Base-by-base conservation (phyloP, 2,797 vertebrate species). In the Karalla daura region DNA sequence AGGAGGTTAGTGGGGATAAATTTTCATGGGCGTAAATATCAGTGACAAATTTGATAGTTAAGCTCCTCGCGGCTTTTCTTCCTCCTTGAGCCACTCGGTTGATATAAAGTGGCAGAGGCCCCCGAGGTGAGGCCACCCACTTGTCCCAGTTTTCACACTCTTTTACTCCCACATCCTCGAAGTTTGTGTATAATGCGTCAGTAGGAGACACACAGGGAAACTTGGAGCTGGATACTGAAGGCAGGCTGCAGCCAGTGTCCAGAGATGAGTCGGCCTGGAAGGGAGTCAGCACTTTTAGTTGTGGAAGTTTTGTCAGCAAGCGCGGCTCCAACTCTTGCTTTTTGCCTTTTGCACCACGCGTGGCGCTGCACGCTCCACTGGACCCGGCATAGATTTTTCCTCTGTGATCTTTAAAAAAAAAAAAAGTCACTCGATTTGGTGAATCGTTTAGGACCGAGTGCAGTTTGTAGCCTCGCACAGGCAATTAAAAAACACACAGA, bases 41-140 rank as follows among this genome's bases (percentile, higher is more conserved):
- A 67, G 1, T 8, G 7, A 24, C 18, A 33, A 23, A 49, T 62
- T 65, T 27, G 24, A 60, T 40, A 4, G 27, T 79, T 69, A 14
- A 59, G 43, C 39, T 46, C 68, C 39, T 49, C 59, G 15, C 24
- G 41, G 13, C 33, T 66, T 52, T 40, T 53, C 35, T 37, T 58
- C 79, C 63, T 69, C 63, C 39, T 33, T 28, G 21, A 81, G 40
- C 73, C 71, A 54, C 80, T 74, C 55, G 39, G 59, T 78, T 78
- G 58, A 71, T 81, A 49, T 37, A 61, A 84, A 86, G 73, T 69
- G 66, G 78, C 70, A 77, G 46, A 47, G 51, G 53, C 73, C 77
- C n/a, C 46, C 51, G 77, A 81, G 74, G 62, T 80, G 71, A 78
- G 55, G 65, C 79, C 78, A 80, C 81, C 80, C 85, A 77, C 80